phyloP scores from a whole-genome alignment of 2,888 invertebrate genomes.

The Nephrotoma appendiculata region DNA sequence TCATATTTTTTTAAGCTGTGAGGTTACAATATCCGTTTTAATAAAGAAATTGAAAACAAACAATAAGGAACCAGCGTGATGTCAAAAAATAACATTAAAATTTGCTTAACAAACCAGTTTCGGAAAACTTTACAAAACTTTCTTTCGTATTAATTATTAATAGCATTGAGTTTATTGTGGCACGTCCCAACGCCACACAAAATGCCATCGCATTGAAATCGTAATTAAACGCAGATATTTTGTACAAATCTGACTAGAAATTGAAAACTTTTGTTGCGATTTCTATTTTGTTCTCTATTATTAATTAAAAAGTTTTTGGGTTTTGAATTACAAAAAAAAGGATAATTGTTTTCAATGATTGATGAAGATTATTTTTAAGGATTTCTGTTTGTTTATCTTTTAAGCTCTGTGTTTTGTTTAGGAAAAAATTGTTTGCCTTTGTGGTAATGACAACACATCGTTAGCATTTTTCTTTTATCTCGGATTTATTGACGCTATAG shows the following conservation, averaged over 20 bases:
- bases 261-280: neutral
- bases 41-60: neutral
- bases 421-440: neutral
- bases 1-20: too few relatives aligned
- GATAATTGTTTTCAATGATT: neutral
- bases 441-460: neutral
- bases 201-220: neutral
- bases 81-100: neutral
- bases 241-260: neutral
- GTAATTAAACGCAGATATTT: neutral
- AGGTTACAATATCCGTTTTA: too few relatives aligned
- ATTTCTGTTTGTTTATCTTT: neutral
- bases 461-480: neutral
- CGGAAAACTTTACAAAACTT: neutral
- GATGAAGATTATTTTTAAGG: neutral
- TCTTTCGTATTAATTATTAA: neutral
- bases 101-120: neutral
- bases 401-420: neutral
- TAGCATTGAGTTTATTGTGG: neutral
- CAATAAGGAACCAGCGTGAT: neutral
- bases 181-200: neutral
- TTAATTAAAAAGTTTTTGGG: neutral
- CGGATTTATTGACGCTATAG: neutral
- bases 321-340: neutral
- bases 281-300: neutral